Base-by-base conservation (phyloP, 2,797 vertebrate species). In the Micromesistius poutassou region DNA sequence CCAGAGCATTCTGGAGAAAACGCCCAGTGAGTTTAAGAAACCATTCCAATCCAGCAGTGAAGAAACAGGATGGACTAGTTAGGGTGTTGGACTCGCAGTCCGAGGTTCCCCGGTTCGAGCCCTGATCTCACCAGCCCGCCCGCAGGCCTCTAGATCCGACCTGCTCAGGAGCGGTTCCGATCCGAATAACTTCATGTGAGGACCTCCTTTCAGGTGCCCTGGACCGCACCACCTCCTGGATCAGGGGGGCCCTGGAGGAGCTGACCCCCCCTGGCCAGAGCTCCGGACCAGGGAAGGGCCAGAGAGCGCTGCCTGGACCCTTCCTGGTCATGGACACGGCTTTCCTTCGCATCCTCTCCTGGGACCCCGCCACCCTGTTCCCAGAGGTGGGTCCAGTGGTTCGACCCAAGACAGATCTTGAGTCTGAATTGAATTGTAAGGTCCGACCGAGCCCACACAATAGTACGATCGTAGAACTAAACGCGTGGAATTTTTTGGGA, bases 151-250 rank as follows among this genome's bases (percentile, higher is more conserved):
- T 38, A 25, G 31, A 72, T 33, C 71, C 19, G 35, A 36, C 33
- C 33, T 30, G 68, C 68, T 71, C 30, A 33, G 14, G 1, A 33
- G 25, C 7, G 62, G 25, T 9, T 28, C 28, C n/a, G 3, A 68
- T 68, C n/a, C 28, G 9, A 68, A 68, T 68, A 68, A 28, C 25
- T 28, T 12, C n/a, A 68, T 62, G n/a, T 62, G n/a, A 55, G 22
- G 46, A 55, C 46, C 46, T 55, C 46, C 13, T 4, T 73, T 35
- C 86, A 98, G 97, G 79, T 93, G 95, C 96, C 75, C 93, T 99
- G 88, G 87, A 95, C 78, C 90, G 94, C 84, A 97, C 97, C 80
- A 97, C 95, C 2, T 89, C 94, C 80, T 99, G 97, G 97, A 96
- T 99, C 83, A 94, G 94, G 86, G 93, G 94, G 13, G 93, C 95